Conservation (phyloP, 2,797 vertebrate species). For the Eulemur rubriventer region DNA sequence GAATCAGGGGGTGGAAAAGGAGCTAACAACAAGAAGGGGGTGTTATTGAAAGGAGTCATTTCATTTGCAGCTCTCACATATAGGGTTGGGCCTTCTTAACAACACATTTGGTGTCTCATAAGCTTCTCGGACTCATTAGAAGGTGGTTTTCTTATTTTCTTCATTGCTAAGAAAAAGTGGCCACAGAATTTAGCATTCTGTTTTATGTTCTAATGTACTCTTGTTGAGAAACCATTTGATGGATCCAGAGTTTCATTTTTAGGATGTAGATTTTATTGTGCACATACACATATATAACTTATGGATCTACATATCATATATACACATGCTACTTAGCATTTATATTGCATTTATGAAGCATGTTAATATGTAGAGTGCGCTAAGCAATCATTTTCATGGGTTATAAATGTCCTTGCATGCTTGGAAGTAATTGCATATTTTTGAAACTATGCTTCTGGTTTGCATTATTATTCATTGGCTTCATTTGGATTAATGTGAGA, state of each 20-base stretch:
- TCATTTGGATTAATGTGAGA: conserved; percentile 35
- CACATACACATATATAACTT: neutral
- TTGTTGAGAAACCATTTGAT: conserved; percentile 40
- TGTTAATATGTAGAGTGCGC: conserved; percentile 32
- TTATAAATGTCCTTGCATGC: conserved; percentile 49
- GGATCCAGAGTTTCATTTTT: conserved; percentile 45
- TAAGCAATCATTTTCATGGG: conserved; percentile 58
- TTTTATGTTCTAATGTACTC: neutral
- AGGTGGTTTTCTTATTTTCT: conserved; percentile 54
- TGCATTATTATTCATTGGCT: conserved; percentile 57
- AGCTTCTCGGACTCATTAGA: conserved; percentile 40
- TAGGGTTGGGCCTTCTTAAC: conserved; percentile 74
- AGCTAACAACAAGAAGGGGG: neutral
- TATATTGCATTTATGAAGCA: conserved; percentile 38
- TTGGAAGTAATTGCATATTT: conserved; percentile 64
- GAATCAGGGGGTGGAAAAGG: conserved; percentile 33
- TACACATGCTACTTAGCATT: conserved; percentile 22
- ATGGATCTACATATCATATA: neutral
- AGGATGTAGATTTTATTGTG: conserved; percentile 15
- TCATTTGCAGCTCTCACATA: conserved; percentile 34
- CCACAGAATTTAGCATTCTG: neutral
- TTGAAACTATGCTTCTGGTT: conserved; percentile 52
- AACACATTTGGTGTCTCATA: conserved; percentile 33
- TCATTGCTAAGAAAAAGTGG: neutral
- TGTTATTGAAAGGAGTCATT: conserved; percentile 35